Conservation (phyloP, 2,888 invertebrate genomes). For the Platynereis dumerilii region DNA sequence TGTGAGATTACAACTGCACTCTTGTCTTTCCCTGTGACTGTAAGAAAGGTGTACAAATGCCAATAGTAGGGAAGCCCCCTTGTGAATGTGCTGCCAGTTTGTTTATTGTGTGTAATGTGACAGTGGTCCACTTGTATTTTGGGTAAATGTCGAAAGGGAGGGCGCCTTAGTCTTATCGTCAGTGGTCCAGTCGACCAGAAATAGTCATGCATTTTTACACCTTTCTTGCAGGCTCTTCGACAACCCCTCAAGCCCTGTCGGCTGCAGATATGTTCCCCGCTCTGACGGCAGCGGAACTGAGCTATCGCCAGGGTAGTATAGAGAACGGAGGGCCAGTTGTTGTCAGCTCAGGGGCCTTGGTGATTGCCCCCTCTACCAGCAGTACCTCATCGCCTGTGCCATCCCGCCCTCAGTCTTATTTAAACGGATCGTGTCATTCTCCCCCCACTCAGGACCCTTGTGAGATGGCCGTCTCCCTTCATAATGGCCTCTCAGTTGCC, state of each 20-base stretch:
- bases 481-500: conserved; percentile 28
- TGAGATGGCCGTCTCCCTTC: conserved; percentile 33
- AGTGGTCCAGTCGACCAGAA: no score
- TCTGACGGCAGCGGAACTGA: not conserved
- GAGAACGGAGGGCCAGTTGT: conserved; percentile 1
- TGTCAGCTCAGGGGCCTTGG: conserved; percentile 4
- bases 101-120: no score
- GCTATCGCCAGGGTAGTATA: conserved; percentile 7
- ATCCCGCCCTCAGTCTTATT: conserved; percentile 19
- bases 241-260: not conserved
- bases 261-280: not conserved
- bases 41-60: conserved; percentile 37
- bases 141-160: no score
- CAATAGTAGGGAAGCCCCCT: conserved; percentile 5
- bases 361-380: not conserved
- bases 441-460: conserved; percentile 32
- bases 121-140: no score
- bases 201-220: conserved; percentile 50
- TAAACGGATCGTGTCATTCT: conserved; percentile 35
- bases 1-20: no score
- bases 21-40: not conserved
- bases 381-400: conserved; percentile 1
- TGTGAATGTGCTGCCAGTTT: no score
- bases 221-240: conserved; percentile 52
- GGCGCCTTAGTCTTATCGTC: no score